Percentiles rank a stretch among this genome's conserved stretches.
Conservation (phyloP, 1,140 invertebrate species). For the Leptinotarsa lineolata region DNA sequence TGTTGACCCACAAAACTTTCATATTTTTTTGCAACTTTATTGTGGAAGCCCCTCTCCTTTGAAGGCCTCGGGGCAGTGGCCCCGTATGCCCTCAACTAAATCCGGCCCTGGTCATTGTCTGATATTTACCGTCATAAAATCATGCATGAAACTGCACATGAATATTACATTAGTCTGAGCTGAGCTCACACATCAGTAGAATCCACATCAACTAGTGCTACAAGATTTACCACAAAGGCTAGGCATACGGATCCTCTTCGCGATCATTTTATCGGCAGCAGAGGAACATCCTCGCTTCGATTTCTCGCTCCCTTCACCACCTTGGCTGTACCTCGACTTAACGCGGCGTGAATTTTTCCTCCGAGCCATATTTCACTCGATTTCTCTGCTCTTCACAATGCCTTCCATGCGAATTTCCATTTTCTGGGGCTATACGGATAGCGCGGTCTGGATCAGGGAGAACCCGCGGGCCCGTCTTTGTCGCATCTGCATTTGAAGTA, state of each 20-base stretch:
- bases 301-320: not conserved
- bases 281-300: not conserved
- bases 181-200: too few relatives aligned
- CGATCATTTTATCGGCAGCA: not conserved
- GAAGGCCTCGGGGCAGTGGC: too few relatives aligned
- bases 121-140: too few relatives aligned
- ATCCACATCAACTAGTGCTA: not conserved
- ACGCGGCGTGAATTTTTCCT: not conserved
- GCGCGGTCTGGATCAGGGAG: not conserved
- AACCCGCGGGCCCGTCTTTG: not conserved
- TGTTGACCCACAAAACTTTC: too few relatives aligned
- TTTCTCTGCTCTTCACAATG: not conserved
- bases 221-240: not conserved
- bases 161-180: too few relatives aligned
- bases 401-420: not conserved
- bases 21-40: too few relatives aligned
- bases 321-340: conserved; percentile 1
- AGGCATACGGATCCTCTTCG: not conserved
- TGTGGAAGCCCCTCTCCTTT: too few relatives aligned
- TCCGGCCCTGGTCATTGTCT: too few relatives aligned
- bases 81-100: too few relatives aligned
- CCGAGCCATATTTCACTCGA: not conserved
- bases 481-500: conserved; percentile 5
- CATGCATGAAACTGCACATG: too few relatives aligned
- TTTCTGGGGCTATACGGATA: not conserved